Conservation (phyloP, 2,797 vertebrate genomes). For the Setipinna tenuifilis region DNA sequence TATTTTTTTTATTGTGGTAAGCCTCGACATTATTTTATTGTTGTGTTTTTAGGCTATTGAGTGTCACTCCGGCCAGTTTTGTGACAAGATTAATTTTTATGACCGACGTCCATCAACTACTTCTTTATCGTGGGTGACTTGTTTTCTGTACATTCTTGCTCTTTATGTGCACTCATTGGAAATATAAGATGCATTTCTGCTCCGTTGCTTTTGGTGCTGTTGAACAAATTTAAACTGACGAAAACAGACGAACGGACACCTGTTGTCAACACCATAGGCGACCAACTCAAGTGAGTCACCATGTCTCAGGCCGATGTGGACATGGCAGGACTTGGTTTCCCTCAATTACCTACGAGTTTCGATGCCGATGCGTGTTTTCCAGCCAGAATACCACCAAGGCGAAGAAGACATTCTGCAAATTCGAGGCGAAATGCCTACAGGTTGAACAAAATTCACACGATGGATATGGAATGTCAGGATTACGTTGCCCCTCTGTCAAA, state of each 20-base stretch:
- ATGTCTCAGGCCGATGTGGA: constrained; percentile 79
- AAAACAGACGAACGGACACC: not conserved
- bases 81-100: not conserved
- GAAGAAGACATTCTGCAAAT: constrained; percentile 72
- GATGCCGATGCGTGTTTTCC: constrained; percentile 58
- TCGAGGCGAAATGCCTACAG: constrained; percentile 72
- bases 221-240: not conserved
- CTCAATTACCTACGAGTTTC: constrained; percentile 50
- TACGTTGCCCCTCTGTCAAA: constrained; percentile 54
- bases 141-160: not conserved
- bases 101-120: not conserved
- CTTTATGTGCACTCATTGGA: not conserved
- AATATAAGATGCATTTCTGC: not conserved
- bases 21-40: not conserved
- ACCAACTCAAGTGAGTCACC: not conserved
- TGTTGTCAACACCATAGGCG: constrained; percentile 5
- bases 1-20: not conserved
- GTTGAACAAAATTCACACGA: constrained; percentile 70
- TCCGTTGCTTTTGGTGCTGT: not conserved
- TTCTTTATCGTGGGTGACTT: not conserved
- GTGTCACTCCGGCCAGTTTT: not conserved
- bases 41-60: not conserved
- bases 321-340: constrained; percentile 58
- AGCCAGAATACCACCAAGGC: constrained; percentile 61
- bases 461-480: constrained; percentile 71